Evolutionary conservation across 2,888 invertebrate genomes (phyloP), one percentile per base, ranked within the genome.

Genomic region (Catocala nupta): DNA sequence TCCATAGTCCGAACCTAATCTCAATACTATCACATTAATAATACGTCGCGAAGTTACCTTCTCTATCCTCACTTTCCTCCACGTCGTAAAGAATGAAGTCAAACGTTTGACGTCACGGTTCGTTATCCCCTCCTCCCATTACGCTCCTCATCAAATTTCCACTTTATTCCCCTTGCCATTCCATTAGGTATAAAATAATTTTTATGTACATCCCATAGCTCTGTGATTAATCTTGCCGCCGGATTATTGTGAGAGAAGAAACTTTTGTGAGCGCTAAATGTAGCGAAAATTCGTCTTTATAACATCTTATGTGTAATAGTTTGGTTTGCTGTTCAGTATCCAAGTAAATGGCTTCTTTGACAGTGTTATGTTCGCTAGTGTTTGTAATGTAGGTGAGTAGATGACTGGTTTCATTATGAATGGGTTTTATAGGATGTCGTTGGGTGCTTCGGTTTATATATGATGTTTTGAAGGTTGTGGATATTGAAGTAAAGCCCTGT

Each of bases 101-200:
- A 78, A 82, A 81, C 77, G 78, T 70, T 74, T 78, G 79, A 75
- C 82, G 86, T 79, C 79, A 78, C 82, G 83, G 78, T 83, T 88
- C 88, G 89, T 89, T 89, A 88, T 80, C 78, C 67, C 75, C 55
- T 56, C 73, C 76, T 73, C 69, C 79, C 81, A 84, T 86, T 82
- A 82, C 81, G 70, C 71, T 75, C 70, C 82, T 81, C 85, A 79
- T 86, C 84, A 84, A 85, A 87, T 85, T 87, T 84, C 86, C 82
- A 85, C 84, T 85, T 83, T 86, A 85, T 85, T 80, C 76, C 80
- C 76, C 72, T 72, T 56, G 63, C 71, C 69, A 70, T 69, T 70
- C 72, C 81, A 81, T 82, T 80, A 81, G 73, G 71, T 75, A 79
- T 77, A 75, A 83, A 81, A 80, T 80, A 76, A 66, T 77, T 81